Evolutionary conservation across 2,113 vertebrate genomes (phyloP).

Genomic region (Corydoras maculifer): DNA sequence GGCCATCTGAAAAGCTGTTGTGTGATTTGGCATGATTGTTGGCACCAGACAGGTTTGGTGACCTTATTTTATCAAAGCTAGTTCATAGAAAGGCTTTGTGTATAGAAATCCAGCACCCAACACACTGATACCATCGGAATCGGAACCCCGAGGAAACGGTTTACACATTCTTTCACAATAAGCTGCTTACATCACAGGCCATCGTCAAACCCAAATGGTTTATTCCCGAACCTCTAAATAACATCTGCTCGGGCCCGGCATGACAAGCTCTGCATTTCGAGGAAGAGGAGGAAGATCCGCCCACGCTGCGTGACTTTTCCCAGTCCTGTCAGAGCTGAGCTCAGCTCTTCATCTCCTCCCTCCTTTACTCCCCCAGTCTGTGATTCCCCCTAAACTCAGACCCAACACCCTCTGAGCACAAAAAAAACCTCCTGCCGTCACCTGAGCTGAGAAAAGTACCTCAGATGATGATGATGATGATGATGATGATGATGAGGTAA

Average conservation of each 20-base stretch:
- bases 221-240: neutral
- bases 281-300: constrained; percentile 25
- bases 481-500: neutral
- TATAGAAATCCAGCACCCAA: no score
- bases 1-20: no score
- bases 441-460: neutral
- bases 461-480: neutral
- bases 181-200: neutral
- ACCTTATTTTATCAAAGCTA: no score
- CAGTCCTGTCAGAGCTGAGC: constrained; percentile 12
- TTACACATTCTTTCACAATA: neutral
- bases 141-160: no score
- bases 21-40: no score
- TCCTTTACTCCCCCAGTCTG: constrained; percentile 19
- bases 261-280: constrained; percentile 16
- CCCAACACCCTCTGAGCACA: neutral
- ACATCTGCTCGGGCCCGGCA: neutral
- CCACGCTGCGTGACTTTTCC: constrained; percentile 4
- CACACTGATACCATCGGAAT: no score
- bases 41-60: no score
- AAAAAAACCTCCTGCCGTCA: constrained; percentile 4
- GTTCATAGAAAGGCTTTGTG: no score
- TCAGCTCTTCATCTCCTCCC: constrained; percentile 16
- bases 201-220: neutral
- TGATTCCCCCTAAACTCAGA: constrained; percentile 23